phyloP scores from a whole-genome alignment of 2,113 vertebrate genomes.

The Hoplias malabaricus region DNA sequence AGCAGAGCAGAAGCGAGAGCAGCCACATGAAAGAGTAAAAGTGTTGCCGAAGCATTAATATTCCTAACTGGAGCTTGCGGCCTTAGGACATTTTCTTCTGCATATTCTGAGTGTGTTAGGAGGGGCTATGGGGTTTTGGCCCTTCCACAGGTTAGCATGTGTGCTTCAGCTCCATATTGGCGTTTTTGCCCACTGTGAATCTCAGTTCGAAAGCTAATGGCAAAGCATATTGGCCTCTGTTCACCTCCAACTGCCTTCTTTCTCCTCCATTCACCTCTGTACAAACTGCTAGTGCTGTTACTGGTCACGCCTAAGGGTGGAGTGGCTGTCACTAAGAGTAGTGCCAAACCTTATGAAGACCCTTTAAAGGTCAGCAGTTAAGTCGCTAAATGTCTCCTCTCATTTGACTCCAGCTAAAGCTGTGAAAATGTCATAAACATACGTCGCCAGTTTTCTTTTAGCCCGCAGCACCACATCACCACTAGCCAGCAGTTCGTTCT shows the following conservation, averaged over 20 bases:
- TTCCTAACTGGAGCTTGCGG: conserved; percentile 27
- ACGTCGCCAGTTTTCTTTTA: not conserved
- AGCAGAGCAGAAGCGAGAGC: conserved; percentile 26
- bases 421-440: conserved; percentile 17
- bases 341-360: conserved; percentile 19
- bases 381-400: conserved; percentile 12
- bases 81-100: conserved; percentile 33
- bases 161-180: too few species aligned
- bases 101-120: not conserved
- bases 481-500: not conserved
- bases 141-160: conserved; percentile 33
- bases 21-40: conserved; percentile 18
- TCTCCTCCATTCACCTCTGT: too few species aligned
- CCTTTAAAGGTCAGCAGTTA: conserved; percentile 24
- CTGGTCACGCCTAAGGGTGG: not conserved
- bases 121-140: not conserved
- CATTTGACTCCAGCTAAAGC: conserved; percentile 15
- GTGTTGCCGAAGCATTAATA: conserved; percentile 28
- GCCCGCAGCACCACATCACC: not conserved
- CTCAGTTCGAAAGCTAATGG: not conserved
- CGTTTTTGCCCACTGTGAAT: not conserved
- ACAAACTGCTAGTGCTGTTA: not conserved
- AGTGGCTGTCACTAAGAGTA: conserved; percentile 13
- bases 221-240: conserved; percentile 8
- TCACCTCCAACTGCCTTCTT: too few species aligned